A percentile compares a stretch with the other conserved stretches of the same genome.
phyloP scores from a whole-genome alignment of 1,140 invertebrate genomes.

The Caerostris darwini region DNA sequence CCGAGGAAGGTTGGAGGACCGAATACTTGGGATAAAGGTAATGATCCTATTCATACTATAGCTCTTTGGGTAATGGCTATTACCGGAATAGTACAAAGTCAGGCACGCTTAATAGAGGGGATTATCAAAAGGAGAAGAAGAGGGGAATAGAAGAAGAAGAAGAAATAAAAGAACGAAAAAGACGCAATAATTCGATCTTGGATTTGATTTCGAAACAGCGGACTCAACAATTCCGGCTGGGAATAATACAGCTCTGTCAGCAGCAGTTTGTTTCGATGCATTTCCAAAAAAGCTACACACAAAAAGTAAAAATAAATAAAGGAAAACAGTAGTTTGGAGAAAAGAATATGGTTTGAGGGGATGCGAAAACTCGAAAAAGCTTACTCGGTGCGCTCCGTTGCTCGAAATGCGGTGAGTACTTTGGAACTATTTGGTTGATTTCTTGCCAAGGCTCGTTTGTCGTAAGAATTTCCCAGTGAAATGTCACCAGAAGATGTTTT shows the following conservation, averaged over 20 bases:
- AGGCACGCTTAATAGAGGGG: slow-evolving; percentile 12
- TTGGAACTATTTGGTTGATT: too few relatives aligned
- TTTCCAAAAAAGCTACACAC: slow-evolving; percentile 48
- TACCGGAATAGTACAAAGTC: slow-evolving; percentile 49
- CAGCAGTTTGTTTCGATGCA: slow-evolving; percentile 63
- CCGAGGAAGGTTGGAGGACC: too few relatives aligned
- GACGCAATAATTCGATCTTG: slow-evolving; percentile 68
- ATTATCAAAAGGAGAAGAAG: slow-evolving; percentile 61
- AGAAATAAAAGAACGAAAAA: slow-evolving; percentile 49
- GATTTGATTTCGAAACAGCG: slow-evolving; percentile 71
- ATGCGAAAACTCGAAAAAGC: slow-evolving; percentile 52
- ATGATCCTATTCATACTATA: slow-evolving; percentile 50
- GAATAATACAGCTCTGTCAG: slow-evolving; percentile 68
- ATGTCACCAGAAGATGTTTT: too few relatives aligned
- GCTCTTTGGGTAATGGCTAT: slow-evolving; percentile 62
- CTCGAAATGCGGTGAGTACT: too few relatives aligned
- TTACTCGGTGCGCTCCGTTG: too few relatives aligned
- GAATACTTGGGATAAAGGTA: too few relatives aligned
- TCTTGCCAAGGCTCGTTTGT: too few relatives aligned
- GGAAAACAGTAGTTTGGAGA: slow-evolving; percentile 56
- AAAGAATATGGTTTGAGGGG: slow-evolving; percentile 51
- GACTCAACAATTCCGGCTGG: slow-evolving; percentile 63
- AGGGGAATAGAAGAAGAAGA: too few relatives aligned
- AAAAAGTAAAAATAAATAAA: too few relatives aligned
- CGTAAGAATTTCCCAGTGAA: too few relatives aligned